Percentiles rank a stretch among this genome's conserved stretches.
Evolutionary conservation across 2,113 vertebrate species (phyloP).

Genomic region (Malurus melanocephalus): DNA sequence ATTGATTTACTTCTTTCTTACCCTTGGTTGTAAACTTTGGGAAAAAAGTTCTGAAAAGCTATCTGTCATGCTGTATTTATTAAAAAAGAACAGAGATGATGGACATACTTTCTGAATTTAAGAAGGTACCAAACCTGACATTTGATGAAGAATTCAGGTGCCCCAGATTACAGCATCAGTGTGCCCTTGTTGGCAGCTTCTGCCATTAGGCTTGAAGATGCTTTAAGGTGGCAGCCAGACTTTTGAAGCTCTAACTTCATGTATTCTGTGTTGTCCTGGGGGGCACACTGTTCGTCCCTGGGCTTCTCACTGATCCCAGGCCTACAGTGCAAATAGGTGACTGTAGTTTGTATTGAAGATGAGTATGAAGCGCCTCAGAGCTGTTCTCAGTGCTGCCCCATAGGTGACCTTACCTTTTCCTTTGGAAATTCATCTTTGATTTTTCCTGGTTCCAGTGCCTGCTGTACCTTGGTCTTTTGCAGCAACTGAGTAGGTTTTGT

Average conservation of each 20-base stretch:
- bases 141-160: neutral
- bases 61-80: neutral
- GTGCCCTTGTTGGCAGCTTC: neutral
- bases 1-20: neutral
- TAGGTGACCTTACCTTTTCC: neutral
- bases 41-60: neutral
- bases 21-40: neutral
- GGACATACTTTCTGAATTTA: neutral
- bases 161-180: neutral
- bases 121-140: neutral
- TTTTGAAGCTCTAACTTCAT: neutral
- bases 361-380: neutral
- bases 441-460: neutral
- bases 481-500: neutral
- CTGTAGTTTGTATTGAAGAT: neutral
- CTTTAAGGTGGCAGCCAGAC: neutral
- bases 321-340: neutral
- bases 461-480: neutral
- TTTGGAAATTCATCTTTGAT: neutral
- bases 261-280: neutral
- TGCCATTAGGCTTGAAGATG: neutral
- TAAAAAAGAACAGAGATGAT: neutral
- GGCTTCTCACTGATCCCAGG: neutral
- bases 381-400: neutral
- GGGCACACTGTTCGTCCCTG: rapidly evolving